Evolutionary conservation across 2,113 vertebrate genomes (phyloP).

Genomic region (Myotis brandtii): DNA sequence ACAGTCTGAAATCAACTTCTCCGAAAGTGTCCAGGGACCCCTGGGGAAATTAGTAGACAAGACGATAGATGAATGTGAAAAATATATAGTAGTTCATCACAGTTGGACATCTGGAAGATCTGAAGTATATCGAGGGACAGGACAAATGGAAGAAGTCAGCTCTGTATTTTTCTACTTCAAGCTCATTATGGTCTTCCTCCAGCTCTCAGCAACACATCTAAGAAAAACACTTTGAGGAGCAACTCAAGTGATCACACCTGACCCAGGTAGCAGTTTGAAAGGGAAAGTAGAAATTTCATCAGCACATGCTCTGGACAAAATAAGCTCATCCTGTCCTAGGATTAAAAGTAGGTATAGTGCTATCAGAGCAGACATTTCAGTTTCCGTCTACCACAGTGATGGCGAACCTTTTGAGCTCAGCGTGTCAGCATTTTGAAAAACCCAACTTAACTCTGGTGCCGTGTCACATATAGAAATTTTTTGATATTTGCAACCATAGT

Average conservation of each 20-base stretch:
- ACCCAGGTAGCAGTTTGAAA: neutral
- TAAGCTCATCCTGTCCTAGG: neutral
- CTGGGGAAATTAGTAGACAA: slow-evolving; percentile 47
- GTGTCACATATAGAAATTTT: no score
- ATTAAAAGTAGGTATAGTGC: neutral
- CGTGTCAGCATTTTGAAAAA: no score
- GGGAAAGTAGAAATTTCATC: neutral
- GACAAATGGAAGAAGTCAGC: neutral
- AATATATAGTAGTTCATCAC: neutral
- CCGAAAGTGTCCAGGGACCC: neutral
- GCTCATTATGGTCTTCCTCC: neutral
- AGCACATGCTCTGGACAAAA: neutral
- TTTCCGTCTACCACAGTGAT: neutral
- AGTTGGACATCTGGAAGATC: slow-evolving; percentile 30
- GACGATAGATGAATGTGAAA: slow-evolving; percentile 23
- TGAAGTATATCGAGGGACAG: neutral
- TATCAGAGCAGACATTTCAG: neutral
- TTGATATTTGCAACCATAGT: no score
- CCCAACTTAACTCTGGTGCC: no score
- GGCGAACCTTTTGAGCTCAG: no score
- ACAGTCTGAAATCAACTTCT: slow-evolving; percentile 20
- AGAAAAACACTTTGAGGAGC: slow-evolving; percentile 7
- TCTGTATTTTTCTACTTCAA: slow-evolving; percentile 37
- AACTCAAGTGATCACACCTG: neutral
- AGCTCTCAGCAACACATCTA: neutral